Evolutionary conservation across 2,888 invertebrate species (phyloP), one percentile per base, ranked within the genome.

Genomic region (Stenurella melanura): DNA sequence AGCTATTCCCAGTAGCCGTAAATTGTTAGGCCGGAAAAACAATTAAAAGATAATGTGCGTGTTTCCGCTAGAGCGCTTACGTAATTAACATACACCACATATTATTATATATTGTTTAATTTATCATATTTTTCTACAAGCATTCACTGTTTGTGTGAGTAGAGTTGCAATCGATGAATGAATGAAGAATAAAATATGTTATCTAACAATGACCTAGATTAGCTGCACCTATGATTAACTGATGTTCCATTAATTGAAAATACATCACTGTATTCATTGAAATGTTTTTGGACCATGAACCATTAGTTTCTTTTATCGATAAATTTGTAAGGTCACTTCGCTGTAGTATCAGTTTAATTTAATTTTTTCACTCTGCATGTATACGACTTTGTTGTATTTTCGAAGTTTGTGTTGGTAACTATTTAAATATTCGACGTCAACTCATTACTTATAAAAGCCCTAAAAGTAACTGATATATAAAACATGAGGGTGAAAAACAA

Each of bases 61-160:
- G 50, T 73, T 73, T 73, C 73, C 73, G 73, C 11, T 58, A 12
- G 12, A 67, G 21, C 57, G 58, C 58, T 50, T n/a, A 67, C 58
- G 12, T 34, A n/a, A 66, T 56, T 54, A 66, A 66, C 50, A 42
- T 42, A 15, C 50, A 50, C 1, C n/a, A n/a, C n/a, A 42, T n/a
- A 50, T 50, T n/a, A 6, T n/a, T n/a, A 26, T 4, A 15, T 15
- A 50, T 15, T n/a, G 50, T 50, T 50, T 15, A 0, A 50, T 50
- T 15, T n/a, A 50, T 50, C n/a, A 50, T n/a, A 50, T 50, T 50
- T 15, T 50, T n/a, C 12, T 50, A n/a, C 1, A 15, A 15, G 15
- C 15, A 42, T 50, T 6, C 4, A 50, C n/a, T 1, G 3, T 50
- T 50, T n/a, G 12, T 15, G 1, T n/a, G 50, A 50, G n/a, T 50